These are phyloP conservation scores for Bolinopsis microptera DNA, from an alignment of 37 sponge, comb jelly and placozoan species.

Conservation along the genomic window DNA sequence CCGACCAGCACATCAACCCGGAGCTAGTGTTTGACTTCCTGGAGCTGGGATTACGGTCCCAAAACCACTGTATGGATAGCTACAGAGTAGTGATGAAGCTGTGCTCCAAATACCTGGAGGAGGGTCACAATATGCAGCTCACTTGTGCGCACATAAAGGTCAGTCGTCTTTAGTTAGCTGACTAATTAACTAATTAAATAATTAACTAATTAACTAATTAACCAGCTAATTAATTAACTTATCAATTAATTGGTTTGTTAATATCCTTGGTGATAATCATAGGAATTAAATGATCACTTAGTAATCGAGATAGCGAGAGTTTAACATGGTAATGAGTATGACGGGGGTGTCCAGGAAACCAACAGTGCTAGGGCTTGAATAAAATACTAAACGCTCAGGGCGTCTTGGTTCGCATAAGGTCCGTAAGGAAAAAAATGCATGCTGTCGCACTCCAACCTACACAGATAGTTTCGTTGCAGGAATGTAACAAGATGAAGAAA, in stretches of 20 bases:
- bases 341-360: too few species aligned
- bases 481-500: neutral
- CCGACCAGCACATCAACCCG: slow-evolving; percentile 16
- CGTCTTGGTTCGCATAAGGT: too few species aligned
- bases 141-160: neutral
- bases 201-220: neutral
- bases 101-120: neutral
- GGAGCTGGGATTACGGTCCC: slow-evolving; percentile 6
- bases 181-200: neutral
- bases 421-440: too few species aligned
- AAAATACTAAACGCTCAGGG: too few species aligned
- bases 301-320: too few species aligned
- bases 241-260: too few species aligned
- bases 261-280: too few species aligned
- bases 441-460: too few species aligned
- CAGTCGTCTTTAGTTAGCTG: neutral
- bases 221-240: too few species aligned
- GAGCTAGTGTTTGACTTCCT: slow-evolving; percentile 30
- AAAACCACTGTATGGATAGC: slow-evolving; percentile 8
- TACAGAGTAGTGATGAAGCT: neutral
- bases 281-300: too few species aligned
- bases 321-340: too few species aligned
- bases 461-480: neutral
- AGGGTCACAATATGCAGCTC: slow-evolving; percentile 35
- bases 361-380: too few species aligned